Percentiles rank a stretch among this genome's conserved stretches.
These are phyloP conservation scores for Fregetta grallaria DNA, from an alignment of 2,113 vertebrate genomes.

Conservation along the genomic window DNA sequence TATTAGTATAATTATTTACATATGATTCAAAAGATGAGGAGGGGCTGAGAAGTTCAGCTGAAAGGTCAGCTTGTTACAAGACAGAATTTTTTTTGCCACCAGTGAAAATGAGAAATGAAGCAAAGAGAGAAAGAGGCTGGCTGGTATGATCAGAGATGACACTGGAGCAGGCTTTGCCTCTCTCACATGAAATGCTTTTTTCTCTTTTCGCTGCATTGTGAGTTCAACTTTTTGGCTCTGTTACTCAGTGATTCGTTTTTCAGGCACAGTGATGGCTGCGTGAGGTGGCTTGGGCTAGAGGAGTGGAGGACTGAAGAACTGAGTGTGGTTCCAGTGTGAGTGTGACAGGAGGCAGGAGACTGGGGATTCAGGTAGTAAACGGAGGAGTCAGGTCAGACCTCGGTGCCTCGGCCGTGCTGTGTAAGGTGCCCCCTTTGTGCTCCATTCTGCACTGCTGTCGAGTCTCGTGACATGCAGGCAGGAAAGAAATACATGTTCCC, in stretches of 20 bases:
- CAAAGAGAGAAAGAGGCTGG: background rate
- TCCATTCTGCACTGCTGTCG: background rate
- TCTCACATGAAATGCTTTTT: background rate
- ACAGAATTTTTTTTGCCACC: background rate
- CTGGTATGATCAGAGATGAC: background rate
- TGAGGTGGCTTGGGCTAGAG: background rate
- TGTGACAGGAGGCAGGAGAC: background rate
- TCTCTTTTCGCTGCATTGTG: background rate
- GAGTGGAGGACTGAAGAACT: background rate
- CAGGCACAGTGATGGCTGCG: background rate
- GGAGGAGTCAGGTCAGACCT: background rate
- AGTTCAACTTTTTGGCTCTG: background rate
- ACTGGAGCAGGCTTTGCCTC: background rate
- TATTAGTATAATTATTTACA: background rate
- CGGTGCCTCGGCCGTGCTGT: background rate
- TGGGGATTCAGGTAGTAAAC: accelerated
- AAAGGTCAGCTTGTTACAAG: background rate
- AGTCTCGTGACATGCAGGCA: background rate
- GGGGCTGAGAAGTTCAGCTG: background rate
- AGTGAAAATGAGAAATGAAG: background rate
- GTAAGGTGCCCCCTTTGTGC: background rate
- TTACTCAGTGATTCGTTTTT: background rate
- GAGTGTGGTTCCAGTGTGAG: background rate
- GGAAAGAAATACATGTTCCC: background rate
- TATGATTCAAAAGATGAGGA: background rate